These are phyloP conservation scores for Recurvirostra avosetta DNA, from an alignment of 2,113 vertebrate species.

Conservation along the genomic window DNA sequence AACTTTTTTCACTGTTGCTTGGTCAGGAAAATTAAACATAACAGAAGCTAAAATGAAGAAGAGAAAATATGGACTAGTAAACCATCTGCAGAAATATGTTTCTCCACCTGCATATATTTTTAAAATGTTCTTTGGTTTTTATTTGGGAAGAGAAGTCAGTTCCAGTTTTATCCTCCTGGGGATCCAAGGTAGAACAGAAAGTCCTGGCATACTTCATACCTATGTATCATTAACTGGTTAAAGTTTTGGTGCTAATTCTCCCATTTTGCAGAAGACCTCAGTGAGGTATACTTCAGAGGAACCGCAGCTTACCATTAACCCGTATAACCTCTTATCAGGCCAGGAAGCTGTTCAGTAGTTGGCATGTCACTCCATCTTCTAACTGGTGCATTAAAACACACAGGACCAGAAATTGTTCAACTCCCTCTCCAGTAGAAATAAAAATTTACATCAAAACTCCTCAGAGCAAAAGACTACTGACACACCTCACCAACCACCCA, in stretches of 20 bases:
- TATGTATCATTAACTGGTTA: not conserved
- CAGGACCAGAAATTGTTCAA: not conserved
- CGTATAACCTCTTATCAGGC: not conserved
- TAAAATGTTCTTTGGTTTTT: not conserved
- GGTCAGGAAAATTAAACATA: constrained; percentile 98
- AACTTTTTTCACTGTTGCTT: constrained; percentile 95
- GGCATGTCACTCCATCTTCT: not conserved
- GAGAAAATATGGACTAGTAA: constrained; percentile 49
- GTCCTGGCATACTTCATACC: not conserved
- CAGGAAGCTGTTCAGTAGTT: not conserved
- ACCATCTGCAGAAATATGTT: not conserved
- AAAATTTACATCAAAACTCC: not conserved
- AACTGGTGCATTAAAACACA: not conserved
- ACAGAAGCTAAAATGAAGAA: constrained; percentile 84
- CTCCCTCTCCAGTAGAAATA: not conserved
- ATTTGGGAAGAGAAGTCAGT: not conserved
- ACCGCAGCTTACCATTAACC: not conserved
- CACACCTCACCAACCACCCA: not conserved
- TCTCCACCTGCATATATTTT: not conserved
- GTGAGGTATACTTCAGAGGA: not conserved
- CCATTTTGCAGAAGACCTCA: not conserved
- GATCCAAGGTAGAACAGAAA: not conserved
- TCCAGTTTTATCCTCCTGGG: not conserved
- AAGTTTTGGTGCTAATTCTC: not conserved
- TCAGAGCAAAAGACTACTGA: not conserved